phyloP scores from a whole-genome alignment of 2,797 vertebrate genomes.

The Sebastes taczanowskii region DNA sequence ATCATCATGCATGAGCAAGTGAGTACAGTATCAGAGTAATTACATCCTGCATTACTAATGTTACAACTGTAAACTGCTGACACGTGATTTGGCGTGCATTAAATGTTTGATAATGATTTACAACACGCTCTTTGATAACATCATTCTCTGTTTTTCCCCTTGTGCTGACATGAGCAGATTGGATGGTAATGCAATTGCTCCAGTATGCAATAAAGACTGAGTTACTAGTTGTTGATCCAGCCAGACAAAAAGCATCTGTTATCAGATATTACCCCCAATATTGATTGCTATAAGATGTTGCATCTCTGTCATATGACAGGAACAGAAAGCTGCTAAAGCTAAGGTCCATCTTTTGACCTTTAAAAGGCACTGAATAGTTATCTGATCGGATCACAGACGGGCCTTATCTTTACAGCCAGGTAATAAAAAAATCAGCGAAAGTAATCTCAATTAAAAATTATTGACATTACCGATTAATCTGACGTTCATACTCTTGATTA shows the following conservation, averaged over 20 bases:
- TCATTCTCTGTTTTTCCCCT: slow-evolving; percentile 67
- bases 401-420: slow-evolving; percentile 29
- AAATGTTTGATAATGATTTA: slow-evolving; percentile 17
- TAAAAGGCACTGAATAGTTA: background rate
- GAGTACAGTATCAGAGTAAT: slow-evolving; percentile 31
- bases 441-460: background rate
- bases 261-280: background rate
- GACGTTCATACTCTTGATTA: background rate
- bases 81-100: background rate
- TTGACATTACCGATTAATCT: background rate
- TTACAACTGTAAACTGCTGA: slow-evolving; percentile 5
- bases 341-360: background rate
- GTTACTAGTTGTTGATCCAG: slow-evolving; percentile 58
- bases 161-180: slow-evolving; percentile 90
- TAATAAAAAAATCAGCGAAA: slow-evolving; percentile 16
- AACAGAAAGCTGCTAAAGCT: background rate
- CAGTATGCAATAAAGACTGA: slow-evolving; percentile 11
- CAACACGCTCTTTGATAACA: slow-evolving; percentile 47
- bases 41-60: background rate
- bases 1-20: slow-evolving; percentile 98
- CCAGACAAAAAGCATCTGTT: slow-evolving; percentile 29
- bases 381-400: background rate
- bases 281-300: background rate
- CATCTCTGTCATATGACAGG: background rate
- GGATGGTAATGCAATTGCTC: slow-evolving; percentile 90